Evolutionary conservation across 2,113 vertebrate genomes (phyloP), one percentile per base, ranked within the genome.

Genomic region (Uria aalge): DNA sequence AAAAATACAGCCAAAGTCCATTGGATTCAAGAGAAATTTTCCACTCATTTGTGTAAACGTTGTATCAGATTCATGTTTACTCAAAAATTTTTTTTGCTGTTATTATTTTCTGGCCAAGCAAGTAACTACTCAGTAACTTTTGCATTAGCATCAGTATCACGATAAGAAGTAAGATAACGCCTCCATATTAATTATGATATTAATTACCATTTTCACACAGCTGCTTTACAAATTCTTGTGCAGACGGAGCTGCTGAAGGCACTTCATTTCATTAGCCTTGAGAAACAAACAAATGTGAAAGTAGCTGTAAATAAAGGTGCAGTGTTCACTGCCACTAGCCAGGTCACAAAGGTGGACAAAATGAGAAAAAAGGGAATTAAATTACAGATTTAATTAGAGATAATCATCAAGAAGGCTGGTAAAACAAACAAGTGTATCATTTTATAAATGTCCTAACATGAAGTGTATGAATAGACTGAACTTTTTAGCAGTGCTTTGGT

Each of bases 381-480:
- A 60, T 64, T 83, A 15, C 30, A 71, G 34, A 64, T 89, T 93
- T 95, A 94, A 96, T 93, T 94, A 89, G 84, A 84, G 83, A 78
- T 94, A 85, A 41, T 59, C 12, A 68, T 87, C 6, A 3, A 79
- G 29, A 47, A 73, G 57, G 11, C 30, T 80, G 36, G 11, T 85
- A 81, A 89, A 91, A 91, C 43, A 90, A 94, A 41, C 15, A 72
- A 27, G 11, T 41, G 14, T 23, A 9, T 32, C 91, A 30, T 94
- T 89, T 72, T 68, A 47, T 57, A 32, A 78, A 76, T 67, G 78
- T 76, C 38, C 21, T 71, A 79, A 59, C 14, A 29, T 50, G 68
- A 90, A 88, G 34, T 40, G 5, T 59, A 22, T 43, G 23, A 90
- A 82, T 41, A 90, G 14, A 60, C 24, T 40, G 16, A 92, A 62